Conservation (phyloP, 2,113 vertebrate species). For the Macroglossus sobrinus region DNA sequence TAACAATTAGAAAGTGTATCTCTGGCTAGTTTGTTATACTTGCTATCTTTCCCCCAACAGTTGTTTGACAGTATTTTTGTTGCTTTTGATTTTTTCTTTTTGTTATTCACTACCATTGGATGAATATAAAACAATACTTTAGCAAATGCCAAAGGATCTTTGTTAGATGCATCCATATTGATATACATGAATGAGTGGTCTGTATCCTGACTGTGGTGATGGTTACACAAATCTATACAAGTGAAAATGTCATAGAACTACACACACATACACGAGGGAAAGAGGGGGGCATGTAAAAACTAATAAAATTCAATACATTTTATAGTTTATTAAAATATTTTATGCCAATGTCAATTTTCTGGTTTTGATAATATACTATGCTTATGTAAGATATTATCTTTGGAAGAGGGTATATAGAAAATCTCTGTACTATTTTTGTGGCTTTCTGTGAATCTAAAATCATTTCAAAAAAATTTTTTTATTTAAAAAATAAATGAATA, state of each 20-base stretch:
- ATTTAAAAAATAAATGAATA: not conserved
- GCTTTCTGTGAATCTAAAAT: not conserved
- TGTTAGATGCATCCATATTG: not conserved
- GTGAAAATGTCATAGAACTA: not conserved
- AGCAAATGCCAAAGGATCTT: not conserved
- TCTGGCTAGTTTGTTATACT: constrained; percentile 7
- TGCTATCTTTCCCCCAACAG: not conserved
- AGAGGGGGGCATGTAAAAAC: not conserved
- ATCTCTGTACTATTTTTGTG: not conserved
- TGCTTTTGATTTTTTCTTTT: constrained; percentile 30
- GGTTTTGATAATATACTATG: not conserved
- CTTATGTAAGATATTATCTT: not conserved
- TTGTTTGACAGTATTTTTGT: not conserved
- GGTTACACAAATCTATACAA: not conserved
- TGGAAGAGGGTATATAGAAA: not conserved
- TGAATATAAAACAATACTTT: not conserved
- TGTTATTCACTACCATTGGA: not conserved
- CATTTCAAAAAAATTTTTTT: not conserved
- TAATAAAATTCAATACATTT: not conserved
- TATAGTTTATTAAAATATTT: not conserved
- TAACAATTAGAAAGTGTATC: constrained; percentile 15
- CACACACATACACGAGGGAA: not conserved
- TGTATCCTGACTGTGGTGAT: not conserved
- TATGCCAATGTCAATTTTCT: not conserved
- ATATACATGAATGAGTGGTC: not conserved